Evolutionary conservation across 2,113 vertebrate species (phyloP).

Genomic region (Centrocercus urophasianus): DNA sequence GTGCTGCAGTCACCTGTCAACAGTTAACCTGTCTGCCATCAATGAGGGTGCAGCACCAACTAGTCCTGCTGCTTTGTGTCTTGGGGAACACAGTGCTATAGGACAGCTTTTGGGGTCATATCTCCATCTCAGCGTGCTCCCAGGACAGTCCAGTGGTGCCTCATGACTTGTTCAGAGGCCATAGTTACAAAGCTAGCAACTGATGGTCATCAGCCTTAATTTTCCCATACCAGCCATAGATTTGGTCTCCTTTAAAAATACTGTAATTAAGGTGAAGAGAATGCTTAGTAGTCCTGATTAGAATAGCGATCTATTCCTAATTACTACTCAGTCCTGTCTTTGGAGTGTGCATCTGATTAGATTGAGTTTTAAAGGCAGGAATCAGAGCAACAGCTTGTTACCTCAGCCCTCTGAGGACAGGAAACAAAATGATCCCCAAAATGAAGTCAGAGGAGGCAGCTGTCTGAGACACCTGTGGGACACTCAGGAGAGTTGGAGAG

Average conservation of each 20-base stretch:
- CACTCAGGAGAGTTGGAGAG: neutral
- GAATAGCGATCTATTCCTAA: slow-evolving; percentile 7
- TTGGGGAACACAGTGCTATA: neutral
- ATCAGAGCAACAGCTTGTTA: neutral
- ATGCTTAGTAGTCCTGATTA: slow-evolving; percentile 16
- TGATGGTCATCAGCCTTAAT: neutral
- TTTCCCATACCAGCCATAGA: neutral
- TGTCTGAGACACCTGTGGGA: neutral
- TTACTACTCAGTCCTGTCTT: neutral
- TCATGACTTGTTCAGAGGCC: neutral
- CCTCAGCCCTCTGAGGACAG: neutral
- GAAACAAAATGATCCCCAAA: neutral
- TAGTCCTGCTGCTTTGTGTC: neutral
- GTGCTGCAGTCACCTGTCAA: neutral
- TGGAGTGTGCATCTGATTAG: neutral
- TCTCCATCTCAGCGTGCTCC: neutral
- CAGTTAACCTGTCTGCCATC: neutral
- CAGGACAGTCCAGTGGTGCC: neutral
- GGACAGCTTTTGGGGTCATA: neutral
- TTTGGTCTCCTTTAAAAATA: neutral
- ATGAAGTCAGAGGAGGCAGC: neutral
- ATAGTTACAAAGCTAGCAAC: neutral
- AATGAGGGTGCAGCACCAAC: neutral
- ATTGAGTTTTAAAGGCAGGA: neutral
- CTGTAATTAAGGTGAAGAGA: neutral